Evolutionary conservation across 2,797 vertebrate species (phyloP).

Genomic region (Denticeps clupeoides): DNA sequence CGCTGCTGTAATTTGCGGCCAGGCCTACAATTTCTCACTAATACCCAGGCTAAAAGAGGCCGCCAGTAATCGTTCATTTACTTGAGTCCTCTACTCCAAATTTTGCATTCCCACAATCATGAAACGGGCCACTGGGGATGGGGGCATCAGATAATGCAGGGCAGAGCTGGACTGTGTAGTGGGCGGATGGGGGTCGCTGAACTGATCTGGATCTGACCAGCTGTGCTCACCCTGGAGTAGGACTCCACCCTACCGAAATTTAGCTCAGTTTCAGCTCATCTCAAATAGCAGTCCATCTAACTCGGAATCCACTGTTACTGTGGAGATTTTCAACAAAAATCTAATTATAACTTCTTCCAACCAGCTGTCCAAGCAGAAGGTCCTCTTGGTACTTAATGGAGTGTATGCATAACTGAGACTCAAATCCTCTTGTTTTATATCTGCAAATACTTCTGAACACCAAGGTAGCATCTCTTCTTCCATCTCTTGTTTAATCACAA

Average conservation of each 20-base stretch:
- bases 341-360: background rate
- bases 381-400: background rate
- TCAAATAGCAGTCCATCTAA: too few relatives aligned
- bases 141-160: too few relatives aligned
- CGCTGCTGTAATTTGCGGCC: background rate
- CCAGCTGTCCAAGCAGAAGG: background rate
- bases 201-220: too few relatives aligned
- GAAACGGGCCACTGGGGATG: too few relatives aligned
- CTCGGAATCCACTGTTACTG: too few relatives aligned
- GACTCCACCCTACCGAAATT: too few relatives aligned
- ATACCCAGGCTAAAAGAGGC: slow-evolving; percentile 13
- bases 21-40: slow-evolving; percentile 16
- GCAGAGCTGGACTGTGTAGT: too few relatives aligned
- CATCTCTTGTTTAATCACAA: slow-evolving; percentile 5
- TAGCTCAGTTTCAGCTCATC: too few relatives aligned
- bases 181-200: too few relatives aligned
- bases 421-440: slow-evolving; percentile 3
- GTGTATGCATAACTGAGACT: background rate
- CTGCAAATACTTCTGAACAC: background rate
- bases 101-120: too few relatives aligned
- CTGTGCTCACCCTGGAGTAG: too few relatives aligned
- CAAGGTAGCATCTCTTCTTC: slow-evolving; percentile 1
- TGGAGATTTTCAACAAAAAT: background rate
- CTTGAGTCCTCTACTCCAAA: too few relatives aligned
- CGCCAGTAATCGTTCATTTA: slow-evolving; percentile 5